Evolutionary conservation across 2,113 vertebrate species (phyloP), one percentile per base, ranked within the genome.

Genomic region (Oxyruncus cristatus): DNA sequence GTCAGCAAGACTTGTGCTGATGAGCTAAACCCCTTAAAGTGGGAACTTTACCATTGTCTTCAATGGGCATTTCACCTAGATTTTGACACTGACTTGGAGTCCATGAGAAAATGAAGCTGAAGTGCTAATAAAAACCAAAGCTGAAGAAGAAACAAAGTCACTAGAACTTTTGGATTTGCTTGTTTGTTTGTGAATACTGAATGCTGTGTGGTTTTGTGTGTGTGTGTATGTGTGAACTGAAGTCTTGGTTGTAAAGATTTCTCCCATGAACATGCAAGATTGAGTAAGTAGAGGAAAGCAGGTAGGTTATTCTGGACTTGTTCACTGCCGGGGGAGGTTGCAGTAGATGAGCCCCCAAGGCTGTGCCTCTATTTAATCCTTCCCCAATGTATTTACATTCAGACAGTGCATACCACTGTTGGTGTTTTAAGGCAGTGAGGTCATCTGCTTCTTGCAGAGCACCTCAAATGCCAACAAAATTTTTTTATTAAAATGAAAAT

Each of bases 301-400:
- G 18, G 24, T 37, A 13, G 9, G 30, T 66, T 23, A 6, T 63
- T 79, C n/a, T 75, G 61, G 41, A 37, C 28, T 78, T 0, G 0
- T 50, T 56, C 28, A 14, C 32, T 79, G 42, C 24, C 6, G 19
- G 26, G 11, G 14, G 13, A 37, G 11, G 14, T 44, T 82, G 70
- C 50, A 46, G 5, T 32, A 49, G 68, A 22, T 28, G 42, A 88
- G n/a, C 26, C 27, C 10, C n/a, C 53, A n/a, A 0, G 0, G 4
- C 11, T 79, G 13, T 75, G 33, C 42, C 10, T 83, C 14, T 63
- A 6, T 79, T 83, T 79, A 30, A 18, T 75, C 52, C 28, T 82
- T 63, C 8, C 11, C 12, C 46, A 24, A 1, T 17, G 12, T 87
- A 32, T 82, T 82, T 66, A 22, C 26, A 5, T 76, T 85, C 42